A percentile compares a stretch with the other conserved stretches of the same genome.
Evolutionary conservation across 2,888 invertebrate species (phyloP).

Genomic region (Apamea sordens): DNA sequence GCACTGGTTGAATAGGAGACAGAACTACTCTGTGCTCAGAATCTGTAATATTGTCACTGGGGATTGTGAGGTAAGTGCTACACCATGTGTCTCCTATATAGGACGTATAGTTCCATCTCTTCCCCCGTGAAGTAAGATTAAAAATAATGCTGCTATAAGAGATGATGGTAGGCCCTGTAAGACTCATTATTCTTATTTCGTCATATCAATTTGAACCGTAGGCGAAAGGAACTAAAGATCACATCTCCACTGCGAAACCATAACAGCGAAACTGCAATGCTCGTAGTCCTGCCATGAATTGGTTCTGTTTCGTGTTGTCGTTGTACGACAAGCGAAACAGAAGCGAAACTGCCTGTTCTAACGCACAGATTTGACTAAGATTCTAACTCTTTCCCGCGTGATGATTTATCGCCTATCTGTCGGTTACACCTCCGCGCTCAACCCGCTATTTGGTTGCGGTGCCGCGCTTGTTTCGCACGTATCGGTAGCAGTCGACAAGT

Average conservation of each 20-base stretch:
- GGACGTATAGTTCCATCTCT: background rate
- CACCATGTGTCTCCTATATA: background rate
- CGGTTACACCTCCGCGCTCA: no score
- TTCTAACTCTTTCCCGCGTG: no score
- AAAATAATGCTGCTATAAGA: background rate
- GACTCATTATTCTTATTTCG: background rate
- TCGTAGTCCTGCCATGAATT: no score
- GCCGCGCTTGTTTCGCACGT: no score
- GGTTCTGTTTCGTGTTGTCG: no score
- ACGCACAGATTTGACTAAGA: no score
- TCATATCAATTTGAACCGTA: constrained; percentile 3
- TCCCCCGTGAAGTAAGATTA: background rate
- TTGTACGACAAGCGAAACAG: no score
- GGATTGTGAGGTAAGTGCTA: constrained; percentile 76
- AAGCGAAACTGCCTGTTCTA: no score
- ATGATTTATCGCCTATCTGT: no score
- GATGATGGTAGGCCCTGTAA: background rate
- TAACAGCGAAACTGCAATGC: no score
- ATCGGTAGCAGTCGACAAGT: background rate
- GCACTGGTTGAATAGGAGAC: constrained; percentile 96
- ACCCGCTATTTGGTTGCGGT: no score
- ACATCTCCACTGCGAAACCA: no score
- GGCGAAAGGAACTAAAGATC: background rate
- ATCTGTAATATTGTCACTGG: constrained; percentile 87
- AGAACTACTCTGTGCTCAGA: constrained; percentile 92